phyloP scores from a whole-genome alignment of 2,113 vertebrate genomes.

The Melanerpes aurifrons region DNA sequence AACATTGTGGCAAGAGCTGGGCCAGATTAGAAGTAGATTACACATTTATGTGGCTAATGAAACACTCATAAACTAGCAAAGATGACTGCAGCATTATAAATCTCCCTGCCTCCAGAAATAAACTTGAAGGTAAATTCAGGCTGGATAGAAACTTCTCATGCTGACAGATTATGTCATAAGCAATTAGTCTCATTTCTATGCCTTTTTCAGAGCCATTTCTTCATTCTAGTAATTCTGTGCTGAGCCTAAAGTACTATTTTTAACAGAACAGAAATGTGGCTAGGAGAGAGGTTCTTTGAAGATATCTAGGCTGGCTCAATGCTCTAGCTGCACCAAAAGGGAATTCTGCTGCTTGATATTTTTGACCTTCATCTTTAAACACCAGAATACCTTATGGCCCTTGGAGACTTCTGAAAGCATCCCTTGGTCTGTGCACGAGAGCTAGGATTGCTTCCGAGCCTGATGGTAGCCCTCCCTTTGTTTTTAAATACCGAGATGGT shows the following conservation, averaged over 20 bases:
- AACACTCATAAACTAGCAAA: neutral
- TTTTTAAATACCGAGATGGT: neutral
- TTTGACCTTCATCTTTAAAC: neutral
- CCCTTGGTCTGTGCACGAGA: neutral
- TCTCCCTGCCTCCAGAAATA: neutral
- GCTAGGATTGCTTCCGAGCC: neutral
- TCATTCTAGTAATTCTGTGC: neutral
- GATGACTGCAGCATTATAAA: neutral
- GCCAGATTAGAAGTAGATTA: neutral
- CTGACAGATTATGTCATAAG: neutral
- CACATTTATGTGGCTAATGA: neutral
- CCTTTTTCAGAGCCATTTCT: neutral
- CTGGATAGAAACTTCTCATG: neutral
- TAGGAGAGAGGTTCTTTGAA: neutral
- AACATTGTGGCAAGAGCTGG: neutral
- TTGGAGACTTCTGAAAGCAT: neutral
- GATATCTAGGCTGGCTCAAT: neutral
- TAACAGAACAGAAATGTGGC: neutral
- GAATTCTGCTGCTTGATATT: neutral
- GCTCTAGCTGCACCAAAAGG: neutral
- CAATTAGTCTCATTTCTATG: slow-evolving; percentile 4
- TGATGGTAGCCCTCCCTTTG: neutral
- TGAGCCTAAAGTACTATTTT: neutral
- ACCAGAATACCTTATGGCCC: neutral
- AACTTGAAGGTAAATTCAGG: neutral